Percentiles rank a stretch among this genome's conserved stretches.
Conservation (phyloP, 2,888 invertebrate genomes). For the Pristionchus mayeri region DNA sequence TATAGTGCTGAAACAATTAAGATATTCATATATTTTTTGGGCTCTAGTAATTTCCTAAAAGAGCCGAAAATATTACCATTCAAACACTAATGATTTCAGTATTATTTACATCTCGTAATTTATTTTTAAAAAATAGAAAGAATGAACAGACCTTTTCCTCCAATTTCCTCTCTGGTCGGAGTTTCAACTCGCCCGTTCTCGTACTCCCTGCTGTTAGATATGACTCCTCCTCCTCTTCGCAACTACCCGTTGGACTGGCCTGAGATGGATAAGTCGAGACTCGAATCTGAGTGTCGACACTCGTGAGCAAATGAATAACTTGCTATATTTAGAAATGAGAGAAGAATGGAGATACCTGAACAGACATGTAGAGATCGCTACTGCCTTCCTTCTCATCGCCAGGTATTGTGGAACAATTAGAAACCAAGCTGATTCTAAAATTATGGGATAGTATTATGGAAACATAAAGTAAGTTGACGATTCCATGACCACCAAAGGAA, state of each 20-base stretch:
- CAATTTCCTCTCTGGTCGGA: neutral
- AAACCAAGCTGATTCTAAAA: constrained; percentile 30
- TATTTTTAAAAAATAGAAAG: too few species aligned
- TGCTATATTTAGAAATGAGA: too few species aligned
- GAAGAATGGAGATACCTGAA: neutral
- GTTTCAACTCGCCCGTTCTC: neutral
- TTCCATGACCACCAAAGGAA: neutral
- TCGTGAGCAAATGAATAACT: too few species aligned
- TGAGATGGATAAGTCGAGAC: neutral
- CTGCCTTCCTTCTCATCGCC: neutral
- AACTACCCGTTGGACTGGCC: constrained; percentile 16
- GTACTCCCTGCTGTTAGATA: constrained; percentile 11
- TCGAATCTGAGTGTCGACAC: too few species aligned
- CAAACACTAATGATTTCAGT: too few species aligned
- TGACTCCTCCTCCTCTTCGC: constrained; percentile 18
- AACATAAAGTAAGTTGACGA: neutral
- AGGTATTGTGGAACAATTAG: neutral
- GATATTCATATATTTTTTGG: neutral
- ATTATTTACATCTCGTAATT: too few species aligned
- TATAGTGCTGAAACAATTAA: neutral
- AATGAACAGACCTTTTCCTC: neutral
- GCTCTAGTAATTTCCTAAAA: too few species aligned
- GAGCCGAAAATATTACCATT: too few species aligned
- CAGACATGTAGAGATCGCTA: constrained; percentile 46
- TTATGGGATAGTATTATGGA: neutral